phyloP scores from a whole-genome alignment of 2,888 invertebrate genomes.

The Harpalus rufipes region DNA sequence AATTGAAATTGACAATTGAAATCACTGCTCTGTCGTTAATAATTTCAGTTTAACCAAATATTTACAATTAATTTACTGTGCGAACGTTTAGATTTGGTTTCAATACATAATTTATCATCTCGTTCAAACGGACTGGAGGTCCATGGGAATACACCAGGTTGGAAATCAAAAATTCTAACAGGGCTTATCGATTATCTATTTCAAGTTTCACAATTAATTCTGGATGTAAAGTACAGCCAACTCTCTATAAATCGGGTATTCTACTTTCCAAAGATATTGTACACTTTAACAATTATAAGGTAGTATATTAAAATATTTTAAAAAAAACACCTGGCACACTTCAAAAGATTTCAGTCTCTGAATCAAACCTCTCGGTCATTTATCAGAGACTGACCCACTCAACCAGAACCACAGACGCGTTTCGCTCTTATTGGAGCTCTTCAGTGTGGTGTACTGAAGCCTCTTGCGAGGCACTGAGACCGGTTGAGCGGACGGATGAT shows the following conservation, averaged over 20 bases:
- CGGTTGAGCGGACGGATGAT: no score
- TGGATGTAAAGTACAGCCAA: not conserved
- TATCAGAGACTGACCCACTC: no score
- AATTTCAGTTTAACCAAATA: constrained; percentile 46
- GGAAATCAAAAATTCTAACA: constrained; percentile 29
- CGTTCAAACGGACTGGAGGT: constrained; percentile 25
- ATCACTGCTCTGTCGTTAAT: not conserved
- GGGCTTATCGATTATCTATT: constrained; percentile 7
- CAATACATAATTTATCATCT: constrained; percentile 44
- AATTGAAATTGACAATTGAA: constrained; percentile 29
- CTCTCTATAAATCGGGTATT: not conserved
- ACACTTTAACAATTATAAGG: no score
- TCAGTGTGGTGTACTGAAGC: no score
- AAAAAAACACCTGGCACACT: no score
- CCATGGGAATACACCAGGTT: constrained; percentile 17
- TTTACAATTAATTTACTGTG: constrained; percentile 53
- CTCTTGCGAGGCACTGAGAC: no score
- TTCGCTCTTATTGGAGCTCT: no score
- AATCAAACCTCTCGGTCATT: no score
- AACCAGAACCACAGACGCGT: no score
- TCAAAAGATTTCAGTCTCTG: no score
- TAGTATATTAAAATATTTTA: no score
- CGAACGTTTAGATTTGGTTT: constrained; percentile 20
- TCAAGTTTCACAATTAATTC: not conserved
- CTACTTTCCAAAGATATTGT: no score